Conservation (phyloP, 2,113 vertebrate species). For the Brienomyrus longianalis region DNA sequence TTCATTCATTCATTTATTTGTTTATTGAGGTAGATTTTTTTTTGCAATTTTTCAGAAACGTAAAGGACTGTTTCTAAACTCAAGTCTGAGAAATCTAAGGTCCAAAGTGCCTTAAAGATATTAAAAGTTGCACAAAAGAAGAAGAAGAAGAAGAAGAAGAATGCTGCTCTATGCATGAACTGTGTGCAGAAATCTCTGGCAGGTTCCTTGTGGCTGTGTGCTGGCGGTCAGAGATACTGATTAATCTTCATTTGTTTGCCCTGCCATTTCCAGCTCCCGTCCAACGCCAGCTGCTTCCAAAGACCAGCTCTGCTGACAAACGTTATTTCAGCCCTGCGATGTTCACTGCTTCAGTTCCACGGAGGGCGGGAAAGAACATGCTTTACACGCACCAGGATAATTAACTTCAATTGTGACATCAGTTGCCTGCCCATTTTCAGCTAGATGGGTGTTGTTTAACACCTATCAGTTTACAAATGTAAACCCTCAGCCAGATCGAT, state of each 20-base stretch:
- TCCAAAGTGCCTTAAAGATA: background rate
- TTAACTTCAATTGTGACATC: conserved; percentile 6
- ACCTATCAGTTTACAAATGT: background rate
- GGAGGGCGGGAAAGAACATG: background rate
- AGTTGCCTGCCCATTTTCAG: background rate
- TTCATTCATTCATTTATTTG: background rate
- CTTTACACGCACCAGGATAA: background rate
- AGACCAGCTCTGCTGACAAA: conserved; percentile 25
- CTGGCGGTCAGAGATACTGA: conserved; percentile 27
- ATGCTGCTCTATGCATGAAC: background rate
- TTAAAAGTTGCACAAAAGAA: background rate
- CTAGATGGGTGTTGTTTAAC: background rate
- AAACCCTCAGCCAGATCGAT: background rate
- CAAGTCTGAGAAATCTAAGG: background rate
- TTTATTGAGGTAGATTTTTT: background rate
- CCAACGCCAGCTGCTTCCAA: conserved; percentile 44
- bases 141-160: background rate
- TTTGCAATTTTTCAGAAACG: background rate
- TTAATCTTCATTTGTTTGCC: conserved; percentile 46
- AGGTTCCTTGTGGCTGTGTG: conserved; percentile 27
- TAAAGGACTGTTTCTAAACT: background rate
- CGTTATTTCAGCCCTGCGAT: background rate
- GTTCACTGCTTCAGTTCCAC: background rate
- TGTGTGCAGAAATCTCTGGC: conserved; percentile 12
- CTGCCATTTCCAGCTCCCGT: conserved; percentile 37